A percentile compares a stretch with the other conserved stretches of the same genome.
phyloP scores from a whole-genome alignment of 1,140 invertebrate genomes.

The Melipona quadrifasciata region DNA sequence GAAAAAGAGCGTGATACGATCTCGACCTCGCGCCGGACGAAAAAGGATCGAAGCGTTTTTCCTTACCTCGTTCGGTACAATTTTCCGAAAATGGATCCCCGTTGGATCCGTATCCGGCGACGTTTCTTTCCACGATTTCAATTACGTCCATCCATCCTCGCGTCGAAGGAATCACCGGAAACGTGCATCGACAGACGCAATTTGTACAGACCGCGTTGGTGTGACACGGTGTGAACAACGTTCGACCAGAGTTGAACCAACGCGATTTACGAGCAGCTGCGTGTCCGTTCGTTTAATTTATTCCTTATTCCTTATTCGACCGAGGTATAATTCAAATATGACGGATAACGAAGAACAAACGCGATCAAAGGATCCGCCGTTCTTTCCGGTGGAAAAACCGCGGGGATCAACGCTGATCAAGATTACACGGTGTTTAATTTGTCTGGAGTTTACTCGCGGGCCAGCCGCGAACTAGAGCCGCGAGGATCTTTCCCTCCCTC shows the following conservation, averaged over 20 bases:
- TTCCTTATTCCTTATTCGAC: not conserved
- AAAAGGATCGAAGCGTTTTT: slow-evolving; percentile 26
- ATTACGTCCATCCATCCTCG: not conserved
- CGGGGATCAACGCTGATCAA: not conserved
- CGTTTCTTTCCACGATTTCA: slow-evolving; percentile 16
- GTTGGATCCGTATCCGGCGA: not conserved
- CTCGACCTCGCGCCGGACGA: not conserved
- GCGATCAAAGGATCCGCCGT: not conserved
- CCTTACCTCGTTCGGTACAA: not conserved
- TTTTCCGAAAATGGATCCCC: not conserved
- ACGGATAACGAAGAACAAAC: not conserved
- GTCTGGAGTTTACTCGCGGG: not conserved
- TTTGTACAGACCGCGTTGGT: not conserved
- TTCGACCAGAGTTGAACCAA: too few species aligned
- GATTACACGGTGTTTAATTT: not conserved
- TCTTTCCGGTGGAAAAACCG: not conserved
- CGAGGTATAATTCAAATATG: not conserved
- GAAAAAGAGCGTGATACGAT: slow-evolving; percentile 7
- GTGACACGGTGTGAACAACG: not conserved
- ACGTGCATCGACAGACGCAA: not conserved
- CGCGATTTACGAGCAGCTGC: not conserved
- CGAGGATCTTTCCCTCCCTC: not conserved
- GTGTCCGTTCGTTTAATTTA: too few species aligned
- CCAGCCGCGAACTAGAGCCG: not conserved
- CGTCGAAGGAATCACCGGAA: not conserved